Percentiles rank a stretch among this genome's conserved stretches.
These are phyloP conservation scores for Oceanodroma tethys DNA, from an alignment of 2,113 vertebrate species.

Conservation along the genomic window DNA sequence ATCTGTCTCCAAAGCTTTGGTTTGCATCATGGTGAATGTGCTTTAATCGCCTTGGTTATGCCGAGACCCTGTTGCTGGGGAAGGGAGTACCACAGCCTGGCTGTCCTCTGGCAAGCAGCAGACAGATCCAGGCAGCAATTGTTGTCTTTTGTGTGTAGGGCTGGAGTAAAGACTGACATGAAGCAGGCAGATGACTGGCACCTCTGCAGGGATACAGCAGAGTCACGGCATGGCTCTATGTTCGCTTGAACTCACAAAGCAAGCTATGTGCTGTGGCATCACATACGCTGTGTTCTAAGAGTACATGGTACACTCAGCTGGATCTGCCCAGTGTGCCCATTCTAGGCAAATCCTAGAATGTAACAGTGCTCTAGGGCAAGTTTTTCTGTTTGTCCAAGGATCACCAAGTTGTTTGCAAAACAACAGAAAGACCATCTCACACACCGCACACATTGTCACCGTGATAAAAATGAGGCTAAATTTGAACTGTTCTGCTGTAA, in stretches of 20 bases:
- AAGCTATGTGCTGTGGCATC: background rate
- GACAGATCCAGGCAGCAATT: background rate
- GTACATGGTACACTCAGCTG: background rate
- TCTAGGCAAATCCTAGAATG: background rate
- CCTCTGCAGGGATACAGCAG: background rate
- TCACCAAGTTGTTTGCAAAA: background rate
- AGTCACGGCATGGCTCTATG: background rate
- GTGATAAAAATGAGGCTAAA: background rate
- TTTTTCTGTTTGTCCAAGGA: background rate
- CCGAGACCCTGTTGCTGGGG: background rate
- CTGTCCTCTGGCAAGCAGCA: background rate
- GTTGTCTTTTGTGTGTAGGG: background rate
- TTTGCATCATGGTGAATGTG: background rate
- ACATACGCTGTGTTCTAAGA: background rate
- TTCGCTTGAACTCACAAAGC: background rate
- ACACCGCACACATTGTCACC: background rate
- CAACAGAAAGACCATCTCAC: background rate
- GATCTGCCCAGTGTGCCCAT: background rate
- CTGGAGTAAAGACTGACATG: background rate
- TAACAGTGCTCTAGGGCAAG: background rate
- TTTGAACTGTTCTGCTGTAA: background rate
- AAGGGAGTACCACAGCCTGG: background rate
- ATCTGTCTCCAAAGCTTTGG: background rate
- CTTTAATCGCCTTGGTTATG: background rate
- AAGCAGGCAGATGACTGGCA: background rate